phyloP scores from a whole-genome alignment of 2,797 vertebrate species.

The Chiloscyllium punctatum region DNA sequence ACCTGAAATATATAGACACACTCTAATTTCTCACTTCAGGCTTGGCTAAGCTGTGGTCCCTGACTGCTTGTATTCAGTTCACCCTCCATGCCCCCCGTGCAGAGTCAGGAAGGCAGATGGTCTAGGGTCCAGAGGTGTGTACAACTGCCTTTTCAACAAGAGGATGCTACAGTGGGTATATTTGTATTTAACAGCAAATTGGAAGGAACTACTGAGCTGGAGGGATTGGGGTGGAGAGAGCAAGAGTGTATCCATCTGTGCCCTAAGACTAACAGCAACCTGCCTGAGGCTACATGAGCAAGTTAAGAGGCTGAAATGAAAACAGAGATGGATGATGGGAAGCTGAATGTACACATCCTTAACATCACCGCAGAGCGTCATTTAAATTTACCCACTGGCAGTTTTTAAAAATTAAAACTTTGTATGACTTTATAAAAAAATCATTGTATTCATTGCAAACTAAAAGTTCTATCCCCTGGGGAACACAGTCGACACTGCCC shows the following conservation, averaged over 20 bases:
- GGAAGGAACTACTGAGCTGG: background rate
- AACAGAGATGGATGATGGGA: background rate
- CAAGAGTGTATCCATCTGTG: background rate
- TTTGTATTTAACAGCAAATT: background rate
- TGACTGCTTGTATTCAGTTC: background rate
- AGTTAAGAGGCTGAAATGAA: background rate
- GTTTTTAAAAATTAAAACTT: background rate
- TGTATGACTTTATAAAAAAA: background rate
- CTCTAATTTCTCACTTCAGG: no score
- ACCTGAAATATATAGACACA: no score
- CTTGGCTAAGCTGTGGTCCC: no score
- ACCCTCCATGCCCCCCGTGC: background rate
- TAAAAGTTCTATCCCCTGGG: background rate
- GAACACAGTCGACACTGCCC: no score
- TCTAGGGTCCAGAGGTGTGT: background rate
- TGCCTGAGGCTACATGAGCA: background rate
- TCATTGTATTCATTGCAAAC: background rate
- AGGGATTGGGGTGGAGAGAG: background rate
- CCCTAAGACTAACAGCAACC: background rate
- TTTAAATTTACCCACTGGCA: background rate
- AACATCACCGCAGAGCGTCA: background rate
- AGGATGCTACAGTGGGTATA: no score
- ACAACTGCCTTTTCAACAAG: no score
- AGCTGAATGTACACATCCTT: background rate
- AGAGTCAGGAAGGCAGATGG: no score